phyloP scores from a whole-genome alignment of 2,797 vertebrate species.

The Onychomys torridus region DNA sequence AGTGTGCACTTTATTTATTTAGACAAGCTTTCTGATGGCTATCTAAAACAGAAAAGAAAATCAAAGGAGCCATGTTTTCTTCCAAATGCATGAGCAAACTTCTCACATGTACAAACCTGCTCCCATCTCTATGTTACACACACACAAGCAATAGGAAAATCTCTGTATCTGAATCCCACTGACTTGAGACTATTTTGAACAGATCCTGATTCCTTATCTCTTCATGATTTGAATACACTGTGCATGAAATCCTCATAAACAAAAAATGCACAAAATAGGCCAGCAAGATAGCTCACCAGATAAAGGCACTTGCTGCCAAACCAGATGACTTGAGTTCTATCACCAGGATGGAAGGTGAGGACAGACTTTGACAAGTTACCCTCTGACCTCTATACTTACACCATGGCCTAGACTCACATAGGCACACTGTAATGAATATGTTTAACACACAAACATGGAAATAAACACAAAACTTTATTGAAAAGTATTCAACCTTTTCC shows the following conservation, averaged over 20 bases:
- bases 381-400: background rate
- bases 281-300: background rate
- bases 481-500: background rate
- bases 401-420: background rate
- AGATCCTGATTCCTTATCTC: background rate
- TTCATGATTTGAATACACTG: background rate
- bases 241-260: background rate
- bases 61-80: slow-evolving; percentile 13
- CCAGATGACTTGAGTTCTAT: background rate
- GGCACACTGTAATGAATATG: background rate
- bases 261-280: background rate
- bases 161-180: background rate
- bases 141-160: background rate
- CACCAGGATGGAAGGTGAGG: background rate
- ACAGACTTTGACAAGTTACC: background rate
- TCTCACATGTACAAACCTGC: background rate
- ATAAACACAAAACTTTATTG: background rate
- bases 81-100: background rate
- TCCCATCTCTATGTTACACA: background rate
- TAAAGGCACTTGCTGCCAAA: background rate
- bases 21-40: background rate
- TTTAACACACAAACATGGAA: background rate
- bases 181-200: background rate
- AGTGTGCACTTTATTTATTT: slow-evolving; percentile 54
- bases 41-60: slow-evolving; percentile 38